Conservation (phyloP, 2,113 vertebrate species). For the Pogonocichla stellata region DNA sequence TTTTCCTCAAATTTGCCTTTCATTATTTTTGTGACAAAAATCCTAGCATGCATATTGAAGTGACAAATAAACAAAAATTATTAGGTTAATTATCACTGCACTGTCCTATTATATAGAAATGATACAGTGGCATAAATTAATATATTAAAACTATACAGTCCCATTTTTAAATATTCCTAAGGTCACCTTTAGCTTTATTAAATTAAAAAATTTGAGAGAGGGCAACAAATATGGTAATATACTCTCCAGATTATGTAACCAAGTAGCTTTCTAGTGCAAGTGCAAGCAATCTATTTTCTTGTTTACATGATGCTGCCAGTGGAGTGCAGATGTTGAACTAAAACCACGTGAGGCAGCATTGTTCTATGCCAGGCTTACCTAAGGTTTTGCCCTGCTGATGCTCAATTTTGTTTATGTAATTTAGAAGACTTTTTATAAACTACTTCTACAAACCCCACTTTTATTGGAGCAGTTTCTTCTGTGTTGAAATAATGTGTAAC, state of each 20-base stretch:
- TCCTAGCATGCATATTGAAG: neutral
- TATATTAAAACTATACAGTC: neutral
- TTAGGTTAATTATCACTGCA: neutral
- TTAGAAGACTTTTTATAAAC: neutral
- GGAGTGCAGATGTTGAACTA: neutral
- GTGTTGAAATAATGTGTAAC: neutral
- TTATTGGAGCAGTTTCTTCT: neutral
- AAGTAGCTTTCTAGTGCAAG: neutral
- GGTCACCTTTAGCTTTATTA: neutral
- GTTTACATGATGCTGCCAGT: neutral
- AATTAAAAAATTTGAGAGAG: neutral
- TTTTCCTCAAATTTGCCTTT: neutral
- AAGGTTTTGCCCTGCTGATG: neutral
- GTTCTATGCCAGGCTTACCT: neutral
- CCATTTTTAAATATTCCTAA: neutral
- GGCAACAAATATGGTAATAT: neutral
- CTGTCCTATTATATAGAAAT: neutral
- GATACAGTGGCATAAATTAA: neutral
- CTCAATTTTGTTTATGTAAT: neutral
- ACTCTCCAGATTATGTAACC: neutral
- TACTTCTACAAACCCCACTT: neutral
- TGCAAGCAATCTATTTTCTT: neutral
- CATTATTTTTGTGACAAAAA: neutral
- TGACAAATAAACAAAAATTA: neutral
- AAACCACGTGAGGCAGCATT: neutral